These are phyloP conservation scores for Pomacea canaliculata DNA, from an alignment of 2,888 invertebrate genomes.

Conservation along the genomic window DNA sequence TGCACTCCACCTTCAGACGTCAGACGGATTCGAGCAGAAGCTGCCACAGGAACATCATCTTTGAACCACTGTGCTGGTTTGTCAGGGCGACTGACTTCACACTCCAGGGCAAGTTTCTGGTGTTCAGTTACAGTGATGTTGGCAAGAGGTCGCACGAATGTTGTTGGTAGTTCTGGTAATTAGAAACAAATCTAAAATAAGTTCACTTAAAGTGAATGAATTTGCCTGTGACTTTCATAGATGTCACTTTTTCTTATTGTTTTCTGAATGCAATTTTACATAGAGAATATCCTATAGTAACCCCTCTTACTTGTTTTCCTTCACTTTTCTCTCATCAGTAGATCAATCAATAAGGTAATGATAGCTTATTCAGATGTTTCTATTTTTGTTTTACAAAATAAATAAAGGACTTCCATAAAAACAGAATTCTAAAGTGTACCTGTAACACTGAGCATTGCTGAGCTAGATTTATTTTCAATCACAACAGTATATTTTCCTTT, in stretches of 20 bases:
- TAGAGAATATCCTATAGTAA: too few species aligned
- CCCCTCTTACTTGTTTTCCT: too few species aligned
- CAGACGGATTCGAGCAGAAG: constrained; percentile 52
- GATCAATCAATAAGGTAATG: too few species aligned
- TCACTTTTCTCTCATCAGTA: too few species aligned
- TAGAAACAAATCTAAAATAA: background rate
- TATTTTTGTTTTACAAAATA: too few species aligned
- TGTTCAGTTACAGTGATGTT: constrained; percentile 58
- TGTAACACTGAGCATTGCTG: constrained; percentile 59
- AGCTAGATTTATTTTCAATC: constrained; percentile 56
- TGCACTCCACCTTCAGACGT: constrained; percentile 56
- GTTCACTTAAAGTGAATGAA: too few species aligned
- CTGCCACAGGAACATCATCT: constrained; percentile 54
- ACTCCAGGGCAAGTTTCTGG: constrained; percentile 55
- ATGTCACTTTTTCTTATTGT: too few species aligned
- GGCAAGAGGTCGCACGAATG: constrained; percentile 57
- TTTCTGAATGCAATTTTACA: too few species aligned
- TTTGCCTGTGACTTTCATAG: too few species aligned
- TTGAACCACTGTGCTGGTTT: constrained; percentile 67
- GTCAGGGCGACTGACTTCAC: constrained; percentile 62
- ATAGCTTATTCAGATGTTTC: too few species aligned
- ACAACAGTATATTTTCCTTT: constrained; percentile 59
- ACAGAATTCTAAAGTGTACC: constrained; percentile 40
- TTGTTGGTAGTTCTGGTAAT: constrained; percentile 45
- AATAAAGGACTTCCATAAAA: too few species aligned